Base-by-base conservation (phyloP, 2,888 invertebrate species). In the Apamea crenata region DNA sequence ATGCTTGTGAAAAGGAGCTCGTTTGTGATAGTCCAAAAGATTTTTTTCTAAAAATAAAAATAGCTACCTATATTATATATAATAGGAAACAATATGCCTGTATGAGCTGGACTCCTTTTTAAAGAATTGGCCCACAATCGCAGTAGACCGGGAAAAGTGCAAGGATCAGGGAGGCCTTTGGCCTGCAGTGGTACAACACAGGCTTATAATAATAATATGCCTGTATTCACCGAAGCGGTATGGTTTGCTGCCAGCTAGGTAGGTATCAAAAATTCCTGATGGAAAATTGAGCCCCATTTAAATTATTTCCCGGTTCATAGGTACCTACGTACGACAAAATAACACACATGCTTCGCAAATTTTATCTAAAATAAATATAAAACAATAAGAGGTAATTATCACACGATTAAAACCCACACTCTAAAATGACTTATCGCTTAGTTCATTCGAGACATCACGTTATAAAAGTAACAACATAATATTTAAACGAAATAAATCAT, bases 401-500 rank as follows among this genome's bases (percentile, higher is more conserved):
- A 70, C 56, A 21, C 61, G 2, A 67, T 69, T 69, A 68, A 68
- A 84, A 72, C 85, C 87, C 87, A 85, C 87, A 59, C 66, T 25
- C 36, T 5, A 61, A 61, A 68, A 63, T 83, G 70, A 86, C 12
- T 86, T 72, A 86, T 73, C 32, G 74, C 53, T 74, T 74, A 80
- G 66, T 63, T 68, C 67, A 29, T 67, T 21, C 12, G 10, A 61
- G 71, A 77, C 80, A 73, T 66, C 77, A 63, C 63, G 59, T 80
- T 84, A 50, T 18, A 80, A 87, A 80, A 75, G 32, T 84, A 81
- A 74, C 74, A 85, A 76, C 61, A 74, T 80, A 71, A 74, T 85
- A 72, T 80, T 77, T 77, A 61, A 36, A 66, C 8, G 71, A 73
- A 80, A 80, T 87, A 84, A 85, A 87, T 85, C 72, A 68, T 80